Base-by-base conservation (phyloP, 2,797 vertebrate species). In the Tinamus major region DNA sequence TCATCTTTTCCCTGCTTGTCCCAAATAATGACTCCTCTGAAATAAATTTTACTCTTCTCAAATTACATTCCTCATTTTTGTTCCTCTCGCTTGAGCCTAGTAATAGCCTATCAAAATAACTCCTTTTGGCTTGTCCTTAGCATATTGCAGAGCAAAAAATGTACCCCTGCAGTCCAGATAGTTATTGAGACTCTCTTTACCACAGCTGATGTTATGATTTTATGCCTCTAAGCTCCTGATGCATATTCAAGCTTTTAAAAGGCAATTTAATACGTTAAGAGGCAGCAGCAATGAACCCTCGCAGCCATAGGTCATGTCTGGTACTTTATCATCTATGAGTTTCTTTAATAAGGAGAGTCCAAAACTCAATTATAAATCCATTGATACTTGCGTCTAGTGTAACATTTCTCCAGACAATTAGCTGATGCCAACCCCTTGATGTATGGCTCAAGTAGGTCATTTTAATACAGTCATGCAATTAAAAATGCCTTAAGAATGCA, bases 201-300 rank as follows among this genome's bases (percentile, higher is more conserved):
- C 89, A 62, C 91, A 93, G 78, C 61, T 64, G 77, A 35, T 79
- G 87, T 48, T 81, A 84, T 19, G 83, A 68, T 89, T 95, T 94
- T 79, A 51, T 95, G 94, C 94, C 93, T 96, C 85, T 91, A 90
- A 95, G 91, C 89, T 95, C 89, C 92, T 95, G 91, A 85, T 95
- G 93, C 92, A 95, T 93, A 95, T 95, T 95, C 91, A 95, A 58
- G 21, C 74, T 71, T 88, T 82, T 44, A 67, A 78, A 46, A 92
- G 70, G 53, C 83, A 90, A 87, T 95, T 95, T 39, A 90, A 7
- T 51, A 4, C 68, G 69, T 92, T 77, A 90, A 71, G 91, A 27
- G 91, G 91, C 63, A 79, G 93, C 85, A 69, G 83, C 79, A 67
- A 15, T 61, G 82, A 61, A 55, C 91, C 93, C 70, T 59, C 55